Evolutionary conservation across 2,888 invertebrate species (phyloP).

Genomic region (Sialis lutaria): DNA sequence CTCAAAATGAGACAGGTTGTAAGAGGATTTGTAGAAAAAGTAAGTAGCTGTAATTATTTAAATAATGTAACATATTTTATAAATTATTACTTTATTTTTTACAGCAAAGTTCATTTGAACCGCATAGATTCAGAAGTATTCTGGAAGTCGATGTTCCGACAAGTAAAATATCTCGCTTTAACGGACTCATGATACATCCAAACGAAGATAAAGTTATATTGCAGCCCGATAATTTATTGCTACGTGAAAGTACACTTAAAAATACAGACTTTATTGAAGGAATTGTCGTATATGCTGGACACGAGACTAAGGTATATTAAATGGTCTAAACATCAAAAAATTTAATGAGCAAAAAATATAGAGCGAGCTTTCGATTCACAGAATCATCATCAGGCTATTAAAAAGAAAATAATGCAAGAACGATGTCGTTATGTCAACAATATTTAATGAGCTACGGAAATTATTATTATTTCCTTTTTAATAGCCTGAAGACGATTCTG

Average conservation of each 20-base stretch:
- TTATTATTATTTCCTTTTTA: too few species aligned
- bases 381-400: too few species aligned
- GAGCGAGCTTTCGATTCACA: too few species aligned
- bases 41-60: conserved; percentile 15
- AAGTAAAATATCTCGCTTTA: conserved; percentile 88
- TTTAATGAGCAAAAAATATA: too few species aligned
- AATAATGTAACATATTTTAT: background rate
- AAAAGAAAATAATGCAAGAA: too few species aligned
- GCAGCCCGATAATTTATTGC: conserved; percentile 75
- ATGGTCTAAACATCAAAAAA: too few species aligned
- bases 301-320: conserved; percentile 68
- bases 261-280: conserved; percentile 96
- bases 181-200: conserved; percentile 72
- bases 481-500: too few species aligned
- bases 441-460: too few species aligned
- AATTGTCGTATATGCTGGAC: conserved; percentile 91
- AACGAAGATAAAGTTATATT: conserved; percentile 64
- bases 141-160: conserved; percentile 91
- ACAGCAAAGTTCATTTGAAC: conserved; percentile 55
- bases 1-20: conserved; percentile 80
- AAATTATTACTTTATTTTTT: conserved; percentile 8
- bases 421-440: too few species aligned
- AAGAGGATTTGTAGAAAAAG: conserved; percentile 56
- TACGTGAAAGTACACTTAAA: conserved; percentile 86
- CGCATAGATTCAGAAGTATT: conserved; percentile 63